Percentiles rank a stretch among this genome's conserved stretches.
These are phyloP conservation scores for Myotis yumanensis DNA, from an alignment of 2,113 vertebrate species.

Conservation along the genomic window DNA sequence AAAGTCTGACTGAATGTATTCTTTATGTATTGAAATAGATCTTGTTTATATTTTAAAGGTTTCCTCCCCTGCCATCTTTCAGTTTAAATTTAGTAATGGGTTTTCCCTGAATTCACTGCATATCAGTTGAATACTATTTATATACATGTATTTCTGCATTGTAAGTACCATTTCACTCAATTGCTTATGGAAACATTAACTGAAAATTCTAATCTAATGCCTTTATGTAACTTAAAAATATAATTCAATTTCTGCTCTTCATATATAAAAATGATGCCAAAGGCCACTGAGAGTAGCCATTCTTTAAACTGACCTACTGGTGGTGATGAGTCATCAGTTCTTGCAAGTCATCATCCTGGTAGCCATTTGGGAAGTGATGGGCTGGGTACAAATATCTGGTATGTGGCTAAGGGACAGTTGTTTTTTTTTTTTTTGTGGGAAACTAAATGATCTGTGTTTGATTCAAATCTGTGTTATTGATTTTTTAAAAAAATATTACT, in stretches of 20 bases:
- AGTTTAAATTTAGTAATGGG: constrained; percentile 47
- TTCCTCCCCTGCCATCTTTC: not conserved
- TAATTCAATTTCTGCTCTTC: constrained; percentile 15
- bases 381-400: not conserved
- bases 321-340: not conserved
- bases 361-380: constrained; percentile 5
- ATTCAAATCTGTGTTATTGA: not conserved
- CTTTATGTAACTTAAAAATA: constrained; percentile 42
- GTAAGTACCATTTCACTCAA: constrained; percentile 32
- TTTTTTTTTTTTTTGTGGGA: constrained; percentile 42
- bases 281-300: not conserved
- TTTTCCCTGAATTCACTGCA: not conserved
- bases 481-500: not conserved
- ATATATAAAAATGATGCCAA: constrained; percentile 30
- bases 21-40: constrained; percentile 13
- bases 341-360: not conserved
- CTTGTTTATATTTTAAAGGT: constrained; percentile 39
- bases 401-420: not conserved
- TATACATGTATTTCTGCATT: constrained; percentile 26
- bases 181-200: constrained; percentile 53
- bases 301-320: constrained; percentile 6
- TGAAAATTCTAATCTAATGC: constrained; percentile 15
- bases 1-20: not conserved
- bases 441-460: not conserved
- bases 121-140: not conserved